Evolutionary conservation across 2,113 vertebrate genomes (phyloP).

Genomic region (Toxotes jaculatrix): DNA sequence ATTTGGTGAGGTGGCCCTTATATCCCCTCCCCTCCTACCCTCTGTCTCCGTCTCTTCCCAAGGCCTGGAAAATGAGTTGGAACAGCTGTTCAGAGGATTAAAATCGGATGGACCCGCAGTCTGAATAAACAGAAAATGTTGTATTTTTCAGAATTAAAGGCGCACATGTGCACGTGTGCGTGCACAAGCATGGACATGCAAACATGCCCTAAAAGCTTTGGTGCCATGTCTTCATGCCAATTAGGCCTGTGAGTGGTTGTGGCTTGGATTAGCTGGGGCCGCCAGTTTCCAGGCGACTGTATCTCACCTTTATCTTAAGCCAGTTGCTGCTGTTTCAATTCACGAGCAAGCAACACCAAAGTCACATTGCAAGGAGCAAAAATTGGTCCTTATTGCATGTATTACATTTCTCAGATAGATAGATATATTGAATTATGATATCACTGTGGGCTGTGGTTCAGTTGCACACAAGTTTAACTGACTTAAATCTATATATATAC

Average conservation of each 20-base stretch:
- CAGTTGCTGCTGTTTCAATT: constrained; percentile 18
- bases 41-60: constrained; percentile 56
- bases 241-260: constrained; percentile 57
- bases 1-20: constrained; percentile 60
- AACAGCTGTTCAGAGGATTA: constrained; percentile 83
- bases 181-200: neutral
- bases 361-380: constrained; percentile 16
- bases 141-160: constrained; percentile 71
- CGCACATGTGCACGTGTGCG: constrained; percentile 26
- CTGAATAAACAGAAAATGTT: constrained; percentile 78
- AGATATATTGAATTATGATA: constrained; percentile 42
- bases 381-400: neutral
- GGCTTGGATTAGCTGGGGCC: constrained; percentile 42
- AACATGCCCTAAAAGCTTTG: constrained; percentile 18
- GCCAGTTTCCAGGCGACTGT: constrained; percentile 29
- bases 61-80: constrained; percentile 80
- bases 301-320: constrained; percentile 18
- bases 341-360: neutral
- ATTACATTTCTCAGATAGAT: constrained; percentile 46
- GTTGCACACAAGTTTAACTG: constrained; percentile 17
- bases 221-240: constrained; percentile 52
- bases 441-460: constrained; percentile 30
- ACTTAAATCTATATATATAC: constrained; percentile 10
- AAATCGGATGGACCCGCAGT: constrained; percentile 76
- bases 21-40: neutral